Percentiles rank a stretch among this genome's conserved stretches.
phyloP scores from a whole-genome alignment of 2,797 vertebrate species.

The Chiroxiphia lanceolata region DNA sequence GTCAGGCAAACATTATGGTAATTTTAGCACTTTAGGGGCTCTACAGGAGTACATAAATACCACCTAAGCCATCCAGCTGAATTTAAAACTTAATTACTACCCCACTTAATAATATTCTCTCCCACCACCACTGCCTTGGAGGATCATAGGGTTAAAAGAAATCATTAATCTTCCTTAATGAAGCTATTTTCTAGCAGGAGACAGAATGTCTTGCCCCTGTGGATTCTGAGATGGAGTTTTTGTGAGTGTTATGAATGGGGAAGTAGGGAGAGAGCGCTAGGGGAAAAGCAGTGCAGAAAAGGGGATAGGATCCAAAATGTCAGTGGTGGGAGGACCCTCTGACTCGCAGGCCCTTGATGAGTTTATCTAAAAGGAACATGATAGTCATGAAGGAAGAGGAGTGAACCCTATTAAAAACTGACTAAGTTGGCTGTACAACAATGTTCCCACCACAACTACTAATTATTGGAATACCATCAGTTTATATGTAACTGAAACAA shows the following conservation, averaged over 20 bases:
- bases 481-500: neutral
- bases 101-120: conserved; percentile 34
- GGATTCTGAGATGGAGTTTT: conserved; percentile 46
- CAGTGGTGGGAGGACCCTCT: neutral
- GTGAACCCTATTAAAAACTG: neutral
- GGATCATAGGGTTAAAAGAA: conserved; percentile 48
- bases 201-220: conserved; percentile 51
- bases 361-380: neutral
- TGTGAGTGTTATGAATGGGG: conserved; percentile 3
- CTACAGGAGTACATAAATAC: conserved; percentile 37
- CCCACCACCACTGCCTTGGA: neutral
- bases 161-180: conserved; percentile 67
- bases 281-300: neutral
- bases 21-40: conserved; percentile 37
- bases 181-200: conserved; percentile 59
- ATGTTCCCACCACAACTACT: neutral
- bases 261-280: neutral
- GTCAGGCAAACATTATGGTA: conserved; percentile 63
- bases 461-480: neutral
- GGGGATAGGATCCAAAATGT: neutral
- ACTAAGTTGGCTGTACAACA: neutral
- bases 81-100: conserved; percentile 62
- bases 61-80: conserved; percentile 25
- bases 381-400: neutral
- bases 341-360: neutral